Conservation (phyloP, 2,113 vertebrate species). For the Amia ocellicauda region DNA sequence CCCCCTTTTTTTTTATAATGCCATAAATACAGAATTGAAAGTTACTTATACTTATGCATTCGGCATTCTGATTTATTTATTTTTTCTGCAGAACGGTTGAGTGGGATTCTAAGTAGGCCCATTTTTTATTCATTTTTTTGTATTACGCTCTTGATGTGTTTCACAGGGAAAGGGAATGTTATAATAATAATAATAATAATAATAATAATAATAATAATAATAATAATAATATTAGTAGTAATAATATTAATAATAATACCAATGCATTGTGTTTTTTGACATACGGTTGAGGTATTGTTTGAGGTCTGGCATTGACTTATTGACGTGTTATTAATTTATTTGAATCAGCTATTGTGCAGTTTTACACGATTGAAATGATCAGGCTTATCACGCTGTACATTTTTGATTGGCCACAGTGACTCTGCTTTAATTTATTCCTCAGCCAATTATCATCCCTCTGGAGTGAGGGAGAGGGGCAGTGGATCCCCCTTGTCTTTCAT, state of each 20-base stretch:
- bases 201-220: slow-evolving; percentile 7
- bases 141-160: slow-evolving; percentile 34
- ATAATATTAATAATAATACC: slow-evolving; percentile 4
- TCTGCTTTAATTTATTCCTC: slow-evolving; percentile 55
- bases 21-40: slow-evolving; percentile 87
- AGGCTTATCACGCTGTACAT: slow-evolving; percentile 37
- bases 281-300: no score
- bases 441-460: slow-evolving; percentile 55
- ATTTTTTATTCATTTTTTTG: slow-evolving; percentile 48
- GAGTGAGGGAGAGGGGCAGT: slow-evolving; percentile 27
- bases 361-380: slow-evolving; percentile 41
- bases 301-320: no score
- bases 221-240: neutral
- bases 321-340: no score
- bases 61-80: slow-evolving; percentile 84
- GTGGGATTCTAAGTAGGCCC: slow-evolving; percentile 57
- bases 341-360: slow-evolving; percentile 38
- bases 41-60: slow-evolving; percentile 84
- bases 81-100: slow-evolving; percentile 75
- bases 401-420: slow-evolving; percentile 33
- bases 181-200: no score
- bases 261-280: no score
- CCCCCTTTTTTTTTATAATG: slow-evolving; percentile 83
- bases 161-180: neutral
- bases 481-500: slow-evolving; percentile 11